phyloP scores from a whole-genome alignment of 2,888 invertebrate genomes.

The Drosophila rellima region DNA sequence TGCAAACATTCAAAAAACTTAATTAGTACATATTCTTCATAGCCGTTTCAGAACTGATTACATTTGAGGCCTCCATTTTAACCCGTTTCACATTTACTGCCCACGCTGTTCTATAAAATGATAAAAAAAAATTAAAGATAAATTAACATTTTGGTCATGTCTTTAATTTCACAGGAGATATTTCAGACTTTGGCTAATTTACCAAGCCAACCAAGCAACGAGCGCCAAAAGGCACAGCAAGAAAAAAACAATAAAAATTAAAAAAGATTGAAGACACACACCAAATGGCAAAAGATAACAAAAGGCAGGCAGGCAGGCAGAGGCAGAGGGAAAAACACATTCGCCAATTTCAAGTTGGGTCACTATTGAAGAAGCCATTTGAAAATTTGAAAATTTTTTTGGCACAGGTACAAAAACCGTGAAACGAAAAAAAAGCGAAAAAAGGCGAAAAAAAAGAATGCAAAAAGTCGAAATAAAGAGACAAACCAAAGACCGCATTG shows the following conservation, averaged over 20 bases:
- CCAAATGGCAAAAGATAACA: slow-evolving; percentile 63
- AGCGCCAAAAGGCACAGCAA: slow-evolving; percentile 40
- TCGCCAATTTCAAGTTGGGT: slow-evolving; percentile 65
- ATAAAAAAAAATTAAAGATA: slow-evolving; percentile 10
- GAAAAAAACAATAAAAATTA: slow-evolving; percentile 53
- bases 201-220: slow-evolving; percentile 49
- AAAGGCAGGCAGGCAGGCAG: slow-evolving; percentile 29
- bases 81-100: background rate
- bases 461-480: slow-evolving; percentile 69
- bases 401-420: slow-evolving; percentile 82
- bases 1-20: too few relatives aligned
- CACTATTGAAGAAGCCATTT: slow-evolving; percentile 81
- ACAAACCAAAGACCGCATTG: slow-evolving; percentile 80
- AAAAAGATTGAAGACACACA: slow-evolving; percentile 61
- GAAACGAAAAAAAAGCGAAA: slow-evolving; percentile 39
- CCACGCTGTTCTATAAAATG: background rate
- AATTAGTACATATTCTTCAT: background rate
- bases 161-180: slow-evolving; percentile 56
- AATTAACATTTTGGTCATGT: slow-evolving; percentile 33
- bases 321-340: slow-evolving; percentile 45
- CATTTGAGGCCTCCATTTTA: background rate
- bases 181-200: slow-evolving; percentile 67
- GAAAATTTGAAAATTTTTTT: slow-evolving; percentile 83
- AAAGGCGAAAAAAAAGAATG: slow-evolving; percentile 25
- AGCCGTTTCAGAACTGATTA: slow-evolving; percentile 31